Evolutionary conservation across 2,113 vertebrate species (phyloP).

Genomic region (Podarcis cretensis): DNA sequence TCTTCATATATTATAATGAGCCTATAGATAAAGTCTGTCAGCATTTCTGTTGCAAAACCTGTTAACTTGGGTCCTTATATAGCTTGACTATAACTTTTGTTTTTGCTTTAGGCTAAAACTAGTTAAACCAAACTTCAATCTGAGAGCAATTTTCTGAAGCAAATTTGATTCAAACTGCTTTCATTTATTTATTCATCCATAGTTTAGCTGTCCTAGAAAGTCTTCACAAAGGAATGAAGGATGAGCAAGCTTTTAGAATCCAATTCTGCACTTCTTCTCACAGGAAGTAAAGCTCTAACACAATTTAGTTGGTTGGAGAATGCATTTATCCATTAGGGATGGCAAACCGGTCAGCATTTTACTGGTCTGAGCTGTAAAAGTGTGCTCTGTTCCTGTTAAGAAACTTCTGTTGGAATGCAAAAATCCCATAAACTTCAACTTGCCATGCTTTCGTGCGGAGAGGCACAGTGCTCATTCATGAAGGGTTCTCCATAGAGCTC

Average conservation of each 20-base stretch:
- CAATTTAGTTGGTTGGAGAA: background rate
- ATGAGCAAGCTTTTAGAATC: slow-evolving; percentile 35
- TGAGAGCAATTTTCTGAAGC: slow-evolving; percentile 50
- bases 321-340: slow-evolving; percentile 4
- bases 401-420: background rate
- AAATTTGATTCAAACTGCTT: slow-evolving; percentile 47
- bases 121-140: slow-evolving; percentile 59
- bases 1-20: slow-evolving; percentile 58
- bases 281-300: background rate
- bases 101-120: slow-evolving; percentile 60
- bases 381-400: background rate
- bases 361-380: background rate
- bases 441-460: background rate
- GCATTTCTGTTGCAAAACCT: slow-evolving; percentile 61
- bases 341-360: background rate
- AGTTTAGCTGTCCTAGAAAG: slow-evolving; percentile 46
- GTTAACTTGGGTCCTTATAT: slow-evolving; percentile 59
- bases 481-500: background rate
- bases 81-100: slow-evolving; percentile 51
- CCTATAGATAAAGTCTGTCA: slow-evolving; percentile 48
- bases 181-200: slow-evolving; percentile 13
- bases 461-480: background rate
- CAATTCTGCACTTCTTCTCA: slow-evolving; percentile 12
- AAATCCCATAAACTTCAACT: background rate
- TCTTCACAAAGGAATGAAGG: slow-evolving; percentile 19